Conservation (phyloP, 2,113 vertebrate genomes). For the Elephantulus edwardii region DNA sequence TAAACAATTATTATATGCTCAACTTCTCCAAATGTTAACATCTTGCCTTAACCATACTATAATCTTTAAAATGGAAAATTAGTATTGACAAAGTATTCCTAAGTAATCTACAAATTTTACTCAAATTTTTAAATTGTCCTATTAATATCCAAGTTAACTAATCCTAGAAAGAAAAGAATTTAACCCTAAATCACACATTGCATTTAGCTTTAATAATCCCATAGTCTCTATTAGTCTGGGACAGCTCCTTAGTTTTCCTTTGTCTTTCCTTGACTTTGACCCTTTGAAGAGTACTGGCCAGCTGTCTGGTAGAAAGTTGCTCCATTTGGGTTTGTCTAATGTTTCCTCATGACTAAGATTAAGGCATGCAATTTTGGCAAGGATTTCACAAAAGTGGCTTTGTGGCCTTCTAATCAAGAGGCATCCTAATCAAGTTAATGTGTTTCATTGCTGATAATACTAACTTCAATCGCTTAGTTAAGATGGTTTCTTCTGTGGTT, state of each 20-base stretch:
- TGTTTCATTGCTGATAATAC: not conserved
- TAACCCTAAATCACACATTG: not conserved
- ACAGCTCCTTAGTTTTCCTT: not conserved
- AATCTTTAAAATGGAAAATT: constrained; percentile 39
- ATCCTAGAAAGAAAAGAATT: not conserved
- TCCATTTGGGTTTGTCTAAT: constrained; percentile 2
- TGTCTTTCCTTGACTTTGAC: constrained; percentile 2
- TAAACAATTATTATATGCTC: too few species aligned
- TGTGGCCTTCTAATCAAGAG: not conserved
- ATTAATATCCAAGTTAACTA: not conserved
- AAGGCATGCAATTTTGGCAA: not conserved
- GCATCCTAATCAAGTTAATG: not conserved
- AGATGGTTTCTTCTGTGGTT: not conserved
- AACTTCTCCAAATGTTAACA: not conserved
- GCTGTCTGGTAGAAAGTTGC: not conserved
- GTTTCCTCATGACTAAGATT: constrained; percentile 27
- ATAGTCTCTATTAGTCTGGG: not conserved
- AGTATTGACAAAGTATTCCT: not conserved
- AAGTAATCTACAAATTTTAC: not conserved
- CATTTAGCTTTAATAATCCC: not conserved
- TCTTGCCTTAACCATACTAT: not conserved
- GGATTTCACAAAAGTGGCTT: not conserved
- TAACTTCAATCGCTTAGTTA: not conserved
- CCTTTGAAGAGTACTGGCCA: not conserved
- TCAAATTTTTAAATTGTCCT: not conserved